Base-by-base conservation (phyloP, 2,888 invertebrate species). In the Andrena camellia region DNA sequence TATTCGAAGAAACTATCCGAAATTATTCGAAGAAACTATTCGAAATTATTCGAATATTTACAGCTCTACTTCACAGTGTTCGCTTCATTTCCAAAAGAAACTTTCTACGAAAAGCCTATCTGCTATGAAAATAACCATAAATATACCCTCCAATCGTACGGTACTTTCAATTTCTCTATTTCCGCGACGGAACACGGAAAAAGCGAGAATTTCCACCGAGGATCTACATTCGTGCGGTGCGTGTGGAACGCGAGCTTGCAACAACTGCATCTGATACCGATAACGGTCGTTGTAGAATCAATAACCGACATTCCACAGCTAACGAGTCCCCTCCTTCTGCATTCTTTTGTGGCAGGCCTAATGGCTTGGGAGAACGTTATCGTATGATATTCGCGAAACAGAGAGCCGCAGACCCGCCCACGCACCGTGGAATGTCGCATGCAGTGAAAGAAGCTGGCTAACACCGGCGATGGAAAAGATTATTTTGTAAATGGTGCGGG, bases 341-440 rank as follows among this genome's bases (percentile, higher is more conserved):
- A 71, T 85, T 87, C 87, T 85, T 85, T 85, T 66, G 52, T 73
- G 23, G 64, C 52, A 67, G 48, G 50, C 62, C 74, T 78, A 85
- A 83, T 87, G 75, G 68, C 62, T 81, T 66, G 77, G 67, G 85
- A 69, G 67, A 82, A 85, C 73, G 78, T 77, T 79, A 81, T 82
- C 84, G 81, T 82, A 83, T 85, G 87, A 89, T 89, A 88, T 83
- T 85, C 82, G 81, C 83, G 68, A 89, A 86, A 87, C 82, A 82
- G 78, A 66, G 67, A 57, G 54, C 67, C 60, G 68, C 70, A 66
- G 71, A 64, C 81, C 74, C 87, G 76, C 85, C 86, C 82, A 86
- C 86, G 60, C 60, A 20, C 48, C 1, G 23, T 64, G 87, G 87
- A 86, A 86, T 86, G 87, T 77, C 81, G 78, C 73, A 50, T 67